phyloP scores from a whole-genome alignment of 2,888 invertebrate species.

The Melikaiella ostensackeni region DNA sequence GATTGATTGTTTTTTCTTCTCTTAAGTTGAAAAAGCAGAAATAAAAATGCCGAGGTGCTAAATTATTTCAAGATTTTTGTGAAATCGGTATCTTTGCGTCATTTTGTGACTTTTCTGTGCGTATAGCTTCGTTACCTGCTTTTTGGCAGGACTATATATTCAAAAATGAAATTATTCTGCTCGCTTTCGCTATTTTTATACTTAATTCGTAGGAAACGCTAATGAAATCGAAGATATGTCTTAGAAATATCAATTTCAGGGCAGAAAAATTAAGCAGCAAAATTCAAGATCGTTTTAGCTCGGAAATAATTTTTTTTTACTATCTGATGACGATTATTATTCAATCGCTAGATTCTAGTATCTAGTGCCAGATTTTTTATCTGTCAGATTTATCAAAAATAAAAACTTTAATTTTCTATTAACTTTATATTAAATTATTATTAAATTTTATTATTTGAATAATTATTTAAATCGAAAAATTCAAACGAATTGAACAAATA shows the following conservation, averaged over 20 bases:
- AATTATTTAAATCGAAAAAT: no score
- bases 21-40: neutral
- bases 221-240: conserved; percentile 22
- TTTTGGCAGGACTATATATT: conserved; percentile 1
- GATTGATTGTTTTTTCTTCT: neutral
- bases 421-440: no score
- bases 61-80: conserved; percentile 2
- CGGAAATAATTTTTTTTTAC: no score
- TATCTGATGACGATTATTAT: no score
- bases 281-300: conserved; percentile 11
- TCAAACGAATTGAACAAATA: no score
- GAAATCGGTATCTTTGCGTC: conserved; percentile 18
- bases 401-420: no score
- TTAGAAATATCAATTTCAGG: conserved; percentile 10
- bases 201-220: conserved; percentile 6
- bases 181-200: neutral
- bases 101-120: conserved; percentile 35
- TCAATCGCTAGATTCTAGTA: no score
- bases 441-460: no score
- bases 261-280: conserved; percentile 17
- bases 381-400: no score
- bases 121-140: conserved; percentile 34
- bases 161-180: conserved; percentile 2
- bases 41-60: conserved; percentile 1
- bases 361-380: no score